Evolutionary conservation across 1,140 invertebrate genomes (phyloP), one percentile per base, ranked within the genome.

Genomic region (Drosophila varians): DNA sequence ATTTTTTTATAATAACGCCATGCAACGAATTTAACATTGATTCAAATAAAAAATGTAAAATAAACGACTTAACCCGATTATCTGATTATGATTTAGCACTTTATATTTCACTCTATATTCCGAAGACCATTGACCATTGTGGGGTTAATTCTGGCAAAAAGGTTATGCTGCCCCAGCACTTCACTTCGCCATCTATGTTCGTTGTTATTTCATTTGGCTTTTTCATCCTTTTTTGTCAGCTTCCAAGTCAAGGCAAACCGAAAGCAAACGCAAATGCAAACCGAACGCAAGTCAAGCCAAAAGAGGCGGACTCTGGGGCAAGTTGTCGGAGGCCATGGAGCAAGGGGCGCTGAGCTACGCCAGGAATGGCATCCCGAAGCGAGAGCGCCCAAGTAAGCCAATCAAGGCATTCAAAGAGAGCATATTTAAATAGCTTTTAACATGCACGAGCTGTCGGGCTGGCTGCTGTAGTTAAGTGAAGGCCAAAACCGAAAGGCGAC

Each of bases 381-480:
- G 58, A 61, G 56, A 26, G 68, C 57, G 62, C 46, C 52, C 82
- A 77, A 64, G 74, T 69, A 46, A 87, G 80, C 80, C 80, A 86
- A 86, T 86, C 80, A 86, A 87, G 82, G 77, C 77, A 86, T 86
- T 86, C 80, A 86, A 77, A 86, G 80, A 86, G 80, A 86, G 80
- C 82, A 86, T 86, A 86, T 87, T 86, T 86, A 86, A 86, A 86
- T 86, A 86, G 80, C 82, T 86, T 87, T 86, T 87, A 86, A 73
- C 80, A 84, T 80, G 80, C 82, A 84, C 82, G 82, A 84, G 76
- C 77, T 80, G 80, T 86, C 80, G 80, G 68, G 60, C 64, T 77
- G 77, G 49, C 64, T 78, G 79, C 60, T 72, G 65, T 79, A 86
- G 79, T 86, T 83, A 86, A 86, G 79, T 84, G 79, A 86, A 76